phyloP scores from a whole-genome alignment of 2,797 vertebrate species.

The Melanotaenia boesemani region DNA sequence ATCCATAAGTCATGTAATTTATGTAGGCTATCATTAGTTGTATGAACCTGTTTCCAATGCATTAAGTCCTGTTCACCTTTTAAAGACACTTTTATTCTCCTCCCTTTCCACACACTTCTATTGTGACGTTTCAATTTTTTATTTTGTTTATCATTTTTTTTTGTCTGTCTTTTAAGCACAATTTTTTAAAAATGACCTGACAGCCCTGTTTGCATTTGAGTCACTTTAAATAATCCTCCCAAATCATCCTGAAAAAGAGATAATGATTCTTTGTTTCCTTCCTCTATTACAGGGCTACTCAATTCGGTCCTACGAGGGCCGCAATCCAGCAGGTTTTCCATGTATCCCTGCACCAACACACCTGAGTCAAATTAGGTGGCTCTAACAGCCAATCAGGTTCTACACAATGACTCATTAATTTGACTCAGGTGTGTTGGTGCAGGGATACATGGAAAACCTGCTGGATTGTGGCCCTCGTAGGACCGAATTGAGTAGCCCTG shows the following conservation, averaged over 20 bases:
- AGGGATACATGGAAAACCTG: too few species aligned
- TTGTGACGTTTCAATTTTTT: not conserved
- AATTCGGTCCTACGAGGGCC: too few species aligned
- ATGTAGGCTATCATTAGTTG: not conserved
- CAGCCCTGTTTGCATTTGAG: slow-evolving; percentile 44
- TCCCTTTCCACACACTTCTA: not conserved
- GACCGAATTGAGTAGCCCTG: too few species aligned
- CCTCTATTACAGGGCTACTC: too few species aligned
- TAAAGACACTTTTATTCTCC: not conserved
- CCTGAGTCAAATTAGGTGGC: too few species aligned
- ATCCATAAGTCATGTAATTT: not conserved
- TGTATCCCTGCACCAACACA: too few species aligned
- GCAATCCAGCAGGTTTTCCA: too few species aligned
- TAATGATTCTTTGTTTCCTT: slow-evolving; percentile 9
- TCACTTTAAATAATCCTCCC: slow-evolving; percentile 26
- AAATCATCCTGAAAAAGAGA: slow-evolving; percentile 29
- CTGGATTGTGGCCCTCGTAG: too few species aligned
- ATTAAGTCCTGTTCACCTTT: not conserved
- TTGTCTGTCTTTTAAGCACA: not conserved
- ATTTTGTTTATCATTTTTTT: too few species aligned
- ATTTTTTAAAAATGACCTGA: slow-evolving; percentile 16
- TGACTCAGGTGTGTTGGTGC: too few species aligned
- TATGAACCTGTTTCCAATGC: not conserved
- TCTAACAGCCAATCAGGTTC: too few species aligned
- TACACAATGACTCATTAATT: too few species aligned